Percentiles rank a stretch among this genome's conserved stretches.
Conservation (phyloP, 2,113 vertebrate genomes). For the Glareola pratincola region DNA sequence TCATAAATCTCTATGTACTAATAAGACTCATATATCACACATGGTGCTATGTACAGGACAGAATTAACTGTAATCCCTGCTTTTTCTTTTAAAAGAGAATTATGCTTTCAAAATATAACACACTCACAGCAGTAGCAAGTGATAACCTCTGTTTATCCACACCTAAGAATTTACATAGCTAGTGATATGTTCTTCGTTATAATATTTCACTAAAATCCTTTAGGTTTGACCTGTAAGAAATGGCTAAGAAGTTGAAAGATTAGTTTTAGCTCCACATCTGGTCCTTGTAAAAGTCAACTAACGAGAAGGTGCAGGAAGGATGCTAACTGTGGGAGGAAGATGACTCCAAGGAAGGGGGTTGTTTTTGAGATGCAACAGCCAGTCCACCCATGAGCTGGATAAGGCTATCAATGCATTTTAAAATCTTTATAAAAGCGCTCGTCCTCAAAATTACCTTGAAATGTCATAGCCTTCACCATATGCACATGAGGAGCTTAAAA, state of each 20-base stretch:
- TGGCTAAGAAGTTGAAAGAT: not conserved
- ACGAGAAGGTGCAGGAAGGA: not conserved
- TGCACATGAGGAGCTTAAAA: not conserved
- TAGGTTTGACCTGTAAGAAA: not conserved
- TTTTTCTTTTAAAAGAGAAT: not conserved
- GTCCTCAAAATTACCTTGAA: not conserved
- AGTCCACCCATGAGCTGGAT: not conserved
- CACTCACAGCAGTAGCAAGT: not conserved
- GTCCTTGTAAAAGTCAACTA: not conserved
- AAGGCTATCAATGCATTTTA: not conserved
- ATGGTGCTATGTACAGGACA: not conserved
- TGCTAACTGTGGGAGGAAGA: not conserved
- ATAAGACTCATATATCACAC: not conserved
- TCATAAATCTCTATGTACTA: conserved; percentile 2
- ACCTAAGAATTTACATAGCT: not conserved
- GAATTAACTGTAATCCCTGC: not conserved
- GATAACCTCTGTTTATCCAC: not conserved
- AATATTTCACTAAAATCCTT: not conserved
- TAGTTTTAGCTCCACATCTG: not conserved
- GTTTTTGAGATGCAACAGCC: not conserved
- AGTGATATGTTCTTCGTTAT: not conserved
- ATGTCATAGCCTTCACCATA: not conserved
- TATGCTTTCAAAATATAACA: not conserved
- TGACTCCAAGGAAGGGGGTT: not conserved
- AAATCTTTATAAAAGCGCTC: not conserved